A percentile compares a stretch with the other conserved stretches of the same genome.
Conservation (phyloP, 2,888 invertebrate species). For the Mimachlamys varia region DNA sequence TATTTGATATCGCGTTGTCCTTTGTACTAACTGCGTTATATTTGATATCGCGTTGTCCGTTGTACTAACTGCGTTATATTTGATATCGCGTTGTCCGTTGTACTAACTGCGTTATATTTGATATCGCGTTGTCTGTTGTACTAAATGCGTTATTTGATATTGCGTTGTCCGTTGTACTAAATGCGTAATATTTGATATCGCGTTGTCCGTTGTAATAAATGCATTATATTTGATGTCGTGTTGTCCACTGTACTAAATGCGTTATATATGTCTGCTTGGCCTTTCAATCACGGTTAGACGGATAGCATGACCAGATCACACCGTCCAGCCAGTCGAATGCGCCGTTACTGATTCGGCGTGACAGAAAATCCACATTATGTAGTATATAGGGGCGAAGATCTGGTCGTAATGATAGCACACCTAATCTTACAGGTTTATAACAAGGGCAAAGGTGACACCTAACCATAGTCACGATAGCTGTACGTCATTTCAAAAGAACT, state of each 20-base stretch:
- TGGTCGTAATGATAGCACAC: neutral
- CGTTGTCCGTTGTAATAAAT: neutral
- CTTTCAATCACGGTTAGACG: neutral
- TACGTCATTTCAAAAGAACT: neutral
- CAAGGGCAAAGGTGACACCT: neutral
- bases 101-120: neutral
- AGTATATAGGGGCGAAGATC: neutral
- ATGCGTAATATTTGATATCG: neutral
- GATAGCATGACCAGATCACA: neutral
- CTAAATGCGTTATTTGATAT: neutral
- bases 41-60: neutral
- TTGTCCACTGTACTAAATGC: neutral
- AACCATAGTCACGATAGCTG: neutral
- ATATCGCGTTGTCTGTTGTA: neutral
- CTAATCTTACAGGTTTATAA: neutral
- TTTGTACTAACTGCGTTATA: neutral
- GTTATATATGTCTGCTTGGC: neutral
- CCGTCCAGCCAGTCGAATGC: neutral
- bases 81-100: neutral
- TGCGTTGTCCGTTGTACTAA: neutral
- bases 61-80: neutral
- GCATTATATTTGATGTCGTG: neutral
- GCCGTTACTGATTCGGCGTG: neutral
- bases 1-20: neutral
- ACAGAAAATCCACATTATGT: slow-evolving; percentile 19